Evolutionary conservation across 1,140 invertebrate species (phyloP).

Genomic region (Cyclina sinensis): DNA sequence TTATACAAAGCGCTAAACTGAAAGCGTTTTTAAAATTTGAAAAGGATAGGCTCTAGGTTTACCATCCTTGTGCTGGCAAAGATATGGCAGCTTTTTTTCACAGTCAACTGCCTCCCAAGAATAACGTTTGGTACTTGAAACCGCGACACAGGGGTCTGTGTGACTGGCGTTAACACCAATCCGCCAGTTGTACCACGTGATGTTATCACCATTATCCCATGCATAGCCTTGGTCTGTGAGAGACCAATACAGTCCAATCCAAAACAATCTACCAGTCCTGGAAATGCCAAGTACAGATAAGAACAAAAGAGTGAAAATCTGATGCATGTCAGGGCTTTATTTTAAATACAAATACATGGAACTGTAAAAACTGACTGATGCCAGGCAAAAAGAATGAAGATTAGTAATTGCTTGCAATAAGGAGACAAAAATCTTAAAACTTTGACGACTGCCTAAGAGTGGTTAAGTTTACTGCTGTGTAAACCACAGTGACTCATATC

Average conservation of each 20-base stretch:
- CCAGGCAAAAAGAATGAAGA: too few relatives aligned
- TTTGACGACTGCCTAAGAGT: too few relatives aligned
- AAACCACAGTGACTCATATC: too few relatives aligned
- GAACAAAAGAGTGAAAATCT: not conserved
- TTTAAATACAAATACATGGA: too few relatives aligned
- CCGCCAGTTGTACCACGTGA: constrained; percentile 45
- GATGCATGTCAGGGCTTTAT: not conserved
- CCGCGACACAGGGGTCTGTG: not conserved
- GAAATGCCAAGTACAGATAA: not conserved
- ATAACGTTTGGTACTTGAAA: not conserved
- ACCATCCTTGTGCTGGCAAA: constrained; percentile 32
- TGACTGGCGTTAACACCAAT: not conserved
- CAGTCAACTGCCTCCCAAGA: not conserved
- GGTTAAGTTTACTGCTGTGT: too few relatives aligned
- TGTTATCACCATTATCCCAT: constrained; percentile 26
- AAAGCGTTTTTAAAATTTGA: too few relatives aligned
- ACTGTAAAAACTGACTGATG: too few relatives aligned
- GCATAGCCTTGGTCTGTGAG: not conserved
- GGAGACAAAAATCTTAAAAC: too few relatives aligned
- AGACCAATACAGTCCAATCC: constrained; percentile 5
- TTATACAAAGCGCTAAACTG: too few relatives aligned
- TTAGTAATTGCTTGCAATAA: too few relatives aligned
- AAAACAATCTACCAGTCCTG: not conserved
- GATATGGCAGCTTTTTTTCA: not conserved
- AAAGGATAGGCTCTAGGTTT: not conserved